Conservation (phyloP, 2,888 invertebrate species). For the Neoitamus cyanurus region DNA sequence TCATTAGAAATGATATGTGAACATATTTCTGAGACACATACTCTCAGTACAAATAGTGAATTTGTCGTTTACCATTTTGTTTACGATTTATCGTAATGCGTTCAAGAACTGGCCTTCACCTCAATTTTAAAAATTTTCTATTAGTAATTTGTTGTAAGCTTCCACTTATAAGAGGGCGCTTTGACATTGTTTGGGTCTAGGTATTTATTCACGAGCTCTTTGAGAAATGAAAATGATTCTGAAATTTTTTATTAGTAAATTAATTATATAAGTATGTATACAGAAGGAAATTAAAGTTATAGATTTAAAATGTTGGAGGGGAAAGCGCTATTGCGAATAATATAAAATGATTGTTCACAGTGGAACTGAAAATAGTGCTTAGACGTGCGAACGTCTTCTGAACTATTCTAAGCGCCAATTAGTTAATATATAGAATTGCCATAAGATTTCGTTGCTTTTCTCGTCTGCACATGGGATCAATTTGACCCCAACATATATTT, state of each 20-base stretch:
- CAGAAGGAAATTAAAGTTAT: background rate
- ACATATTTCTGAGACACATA: background rate
- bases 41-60: background rate
- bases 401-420: too few species aligned
- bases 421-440: too few species aligned
- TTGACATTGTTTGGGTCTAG: background rate
- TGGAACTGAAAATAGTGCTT: too few species aligned
- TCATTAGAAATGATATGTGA: background rate
- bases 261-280: too few species aligned
- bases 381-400: too few species aligned
- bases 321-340: too few species aligned
- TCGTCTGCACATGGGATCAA: too few species aligned
- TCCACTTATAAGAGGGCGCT: background rate
- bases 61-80: background rate
- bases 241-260: background rate
- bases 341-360: too few species aligned
- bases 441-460: too few species aligned
- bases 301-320: background rate
- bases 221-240: background rate
- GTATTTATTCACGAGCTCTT: background rate
- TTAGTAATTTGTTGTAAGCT: background rate
- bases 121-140: background rate
- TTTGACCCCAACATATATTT: too few species aligned
- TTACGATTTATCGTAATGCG: background rate
- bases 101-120: background rate